Evolutionary conservation across 2,888 invertebrate species (phyloP), one percentile per base, ranked within the genome.

Genomic region (Eudemis profundana): DNA sequence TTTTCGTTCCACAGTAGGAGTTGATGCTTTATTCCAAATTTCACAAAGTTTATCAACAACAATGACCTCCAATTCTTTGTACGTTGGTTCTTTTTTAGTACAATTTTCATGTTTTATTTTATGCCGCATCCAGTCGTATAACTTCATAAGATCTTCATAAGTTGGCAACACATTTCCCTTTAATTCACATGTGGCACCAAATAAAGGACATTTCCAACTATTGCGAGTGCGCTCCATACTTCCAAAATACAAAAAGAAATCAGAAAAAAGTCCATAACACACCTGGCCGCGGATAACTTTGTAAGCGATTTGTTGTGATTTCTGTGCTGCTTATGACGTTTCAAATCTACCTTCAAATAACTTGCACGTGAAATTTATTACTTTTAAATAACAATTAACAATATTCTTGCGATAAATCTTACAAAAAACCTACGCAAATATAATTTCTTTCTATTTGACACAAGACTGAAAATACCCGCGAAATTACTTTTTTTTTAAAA

Each of bases 41-140:
- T 53, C 19, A 21, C 21, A 5, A 12, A 44, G 33, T 64, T 59
- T 59, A 40, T 29, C 33, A 14, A 61, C 33, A 5, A 67, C 61
- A 42, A 60, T 51, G 19, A 21, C 14, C 19, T 47, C 64, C 2
- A 64, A 42, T 64, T 63, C 67, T 33, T 60, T 33, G 23, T 38
- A 67, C 7, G 64, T 60, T 29, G 67, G 67, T 19, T 67, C 60
- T 56, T 67, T 67, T 46, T 47, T 57, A 23, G 64, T 64, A n/a
- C 21, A 7, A n/a, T 56, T 17, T n/a, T 44, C 21, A 36, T 14
- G 17, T 49, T 53, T 57, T 19, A 46, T 12, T 19, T 12, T 46
- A 19, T 33, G 44, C 17, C 40, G 27, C 29, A 21, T 29, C 51
- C 61, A 61, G 27, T 51, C 61, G 42, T 61, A 61, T 29, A 17